These are phyloP conservation scores for Lochmaea crataegi DNA, from an alignment of 2,888 invertebrate species.

Conservation along the genomic window DNA sequence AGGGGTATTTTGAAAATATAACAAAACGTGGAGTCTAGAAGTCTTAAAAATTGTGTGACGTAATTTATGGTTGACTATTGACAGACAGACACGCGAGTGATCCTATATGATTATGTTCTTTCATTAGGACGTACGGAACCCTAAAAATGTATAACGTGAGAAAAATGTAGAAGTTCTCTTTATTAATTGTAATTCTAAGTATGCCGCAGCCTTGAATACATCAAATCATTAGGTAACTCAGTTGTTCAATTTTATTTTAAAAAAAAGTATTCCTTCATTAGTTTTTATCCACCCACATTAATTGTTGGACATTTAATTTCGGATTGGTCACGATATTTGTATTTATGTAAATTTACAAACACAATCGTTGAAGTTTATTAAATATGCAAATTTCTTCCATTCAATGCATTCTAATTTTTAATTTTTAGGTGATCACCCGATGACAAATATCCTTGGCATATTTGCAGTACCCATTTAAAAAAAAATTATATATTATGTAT, in stretches of 20 bases:
- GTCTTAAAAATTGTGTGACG: too few species aligned
- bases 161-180: background rate
- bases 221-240: background rate
- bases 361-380: slow-evolving; percentile 12
- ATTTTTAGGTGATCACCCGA: slow-evolving; percentile 7
- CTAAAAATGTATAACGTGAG: too few species aligned
- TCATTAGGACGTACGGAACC: too few species aligned
- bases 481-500: background rate
- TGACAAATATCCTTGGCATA: slow-evolving; percentile 27
- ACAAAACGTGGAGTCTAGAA: too few species aligned
- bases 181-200: background rate
- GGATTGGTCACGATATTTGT: slow-evolving; percentile 6
- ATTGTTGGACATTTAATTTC: background rate
- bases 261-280: slow-evolving; percentile 9
- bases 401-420: slow-evolving; percentile 19
- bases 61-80: too few species aligned
- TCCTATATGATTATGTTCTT: too few species aligned
- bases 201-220: slow-evolving; percentile 1
- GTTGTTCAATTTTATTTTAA: background rate
- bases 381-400: slow-evolving; percentile 14
- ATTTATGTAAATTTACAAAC: slow-evolving; percentile 20
- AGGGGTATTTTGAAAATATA: too few species aligned
- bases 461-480: slow-evolving; percentile 2
- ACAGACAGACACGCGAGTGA: too few species aligned
- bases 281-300: slow-evolving; percentile 10